Evolutionary conservation across 1,140 invertebrate species (phyloP), one percentile per base, ranked within the genome.

Genomic region (Caligus rogercresseyi): DNA sequence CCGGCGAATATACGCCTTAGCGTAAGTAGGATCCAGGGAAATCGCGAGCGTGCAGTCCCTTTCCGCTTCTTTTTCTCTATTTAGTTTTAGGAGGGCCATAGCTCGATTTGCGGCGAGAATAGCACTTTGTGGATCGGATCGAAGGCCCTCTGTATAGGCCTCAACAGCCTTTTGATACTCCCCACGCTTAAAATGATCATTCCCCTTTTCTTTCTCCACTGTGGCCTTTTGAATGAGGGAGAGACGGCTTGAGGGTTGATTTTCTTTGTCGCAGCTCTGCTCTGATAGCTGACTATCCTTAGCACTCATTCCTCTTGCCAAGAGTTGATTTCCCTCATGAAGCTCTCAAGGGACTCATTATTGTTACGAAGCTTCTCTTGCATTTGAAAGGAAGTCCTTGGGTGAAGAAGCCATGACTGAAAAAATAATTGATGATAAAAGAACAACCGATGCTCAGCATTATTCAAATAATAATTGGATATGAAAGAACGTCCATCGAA

Each of bases 41-140:
- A 90, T 70, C 0, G 86, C 83, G 26, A 76, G 70, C 0, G 79
- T 81, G 69, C 86, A 89, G 72, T 91, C 88, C 16, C 76, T 69
- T 71, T 88, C 85, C 13, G 85, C 83, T 66, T 80, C 79, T 67
- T 79, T 79, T 74, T 78, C 92, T 87, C 84, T 81, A 66, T 88
- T 78, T 67, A 83, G 78, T 72, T 90, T 91, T 4, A 93, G 73
- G 67, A 85, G 80, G 67, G 89, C 91, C 61, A 92, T 77, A 4
- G 86, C 89, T 69, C 90, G 77, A 74, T 95, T 95, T 4, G 87
- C 86, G 70, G 81, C 87, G 69, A 86, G 85, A 3, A 87, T 77
- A 4, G 88, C 79, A 74, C 92, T 88, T 64, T 81, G 76, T 4
- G 83, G 78, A 71, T 86, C 84, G 52, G 80, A 72, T 65, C 81